A percentile compares a stretch with the other conserved stretches of the same genome.
phyloP scores from a whole-genome alignment of 2,113 vertebrate genomes.

The Labeo rohita region DNA sequence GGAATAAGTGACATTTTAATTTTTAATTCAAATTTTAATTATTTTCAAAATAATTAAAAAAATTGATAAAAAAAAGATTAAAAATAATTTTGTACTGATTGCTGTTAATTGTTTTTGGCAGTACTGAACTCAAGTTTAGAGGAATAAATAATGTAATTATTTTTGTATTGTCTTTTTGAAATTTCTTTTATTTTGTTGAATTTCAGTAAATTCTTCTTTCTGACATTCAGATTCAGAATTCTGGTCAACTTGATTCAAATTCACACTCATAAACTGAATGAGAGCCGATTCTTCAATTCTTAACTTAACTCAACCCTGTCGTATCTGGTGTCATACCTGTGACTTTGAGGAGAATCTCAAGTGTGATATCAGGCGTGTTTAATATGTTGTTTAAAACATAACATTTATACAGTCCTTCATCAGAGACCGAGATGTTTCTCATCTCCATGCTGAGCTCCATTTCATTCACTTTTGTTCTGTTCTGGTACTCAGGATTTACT shows the following conservation, averaged over 20 bases:
- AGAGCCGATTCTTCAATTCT: neutral
- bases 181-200: neutral
- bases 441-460: neutral
- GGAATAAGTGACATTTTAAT: conserved; percentile 21
- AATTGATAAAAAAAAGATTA: too few relatives aligned
- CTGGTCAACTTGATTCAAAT: neutral
- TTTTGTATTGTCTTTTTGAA: neutral
- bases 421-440: neutral
- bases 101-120: too few relatives aligned
- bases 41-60: too few relatives aligned
- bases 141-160: too few relatives aligned
- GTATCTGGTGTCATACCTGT: conserved; percentile 43
- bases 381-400: neutral
- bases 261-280: neutral
- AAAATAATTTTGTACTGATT: too few relatives aligned
- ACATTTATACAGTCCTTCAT: conserved; percentile 39
- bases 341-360: conserved; percentile 6
- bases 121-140: too few relatives aligned
- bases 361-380: too few relatives aligned
- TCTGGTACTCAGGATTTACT: neutral
- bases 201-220: neutral
- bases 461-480: conserved; percentile 9
- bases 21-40: too few relatives aligned
- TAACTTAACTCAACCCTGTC: neutral
- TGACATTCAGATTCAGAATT: neutral